Base-by-base conservation (phyloP, 1,140 invertebrate species). In the Aphaenogaster rudis region DNA sequence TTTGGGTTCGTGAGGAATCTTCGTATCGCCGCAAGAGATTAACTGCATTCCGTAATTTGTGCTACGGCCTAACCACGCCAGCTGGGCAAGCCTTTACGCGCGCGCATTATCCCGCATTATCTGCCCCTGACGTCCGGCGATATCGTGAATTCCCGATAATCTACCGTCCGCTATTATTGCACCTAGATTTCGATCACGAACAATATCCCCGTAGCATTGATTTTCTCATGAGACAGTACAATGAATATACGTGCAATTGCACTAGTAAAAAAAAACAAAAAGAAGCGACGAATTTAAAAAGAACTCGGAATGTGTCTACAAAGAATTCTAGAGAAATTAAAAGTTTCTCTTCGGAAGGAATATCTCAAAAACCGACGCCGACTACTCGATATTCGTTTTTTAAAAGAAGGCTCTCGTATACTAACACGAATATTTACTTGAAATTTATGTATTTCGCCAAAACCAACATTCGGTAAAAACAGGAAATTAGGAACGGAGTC, bases 101-200 rank as follows among this genome's bases (percentile, higher is more conserved):
- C 42, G 67, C 67, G 42, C 42, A 74, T 84, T 84, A 84, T 82
- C 42, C 67, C 5, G 28, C 54, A 82, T 82, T 82, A 82, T 84
- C 80, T 84, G 42, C 42, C n/a, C 59, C 54, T 74, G 69, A 84
- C 42, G 69, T 84, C 17, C 54, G 69, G 42, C 54, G 71, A 74
- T 74, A 84, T 84, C 80, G 69, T 69, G 61, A 82, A 82, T 82
- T 82, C 67, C 48, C 67, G 54, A 74, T 74, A 42, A 71, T 59
- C 54, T 61, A 61, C 17, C 39, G 28, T 59, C 3, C 28, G 39
- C 42, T 82, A 71, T 82, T 82, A 82, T 61, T 74, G 33, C 67
- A 17, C 28, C 52, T 59, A 54, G 17, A 82, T 74, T 81, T 71
- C 39, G 66, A 28, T 1, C 48, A n/a, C 28, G 15, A 21, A 28